Conservation (phyloP, 2,797 vertebrate genomes). For the Coilia nasus region DNA sequence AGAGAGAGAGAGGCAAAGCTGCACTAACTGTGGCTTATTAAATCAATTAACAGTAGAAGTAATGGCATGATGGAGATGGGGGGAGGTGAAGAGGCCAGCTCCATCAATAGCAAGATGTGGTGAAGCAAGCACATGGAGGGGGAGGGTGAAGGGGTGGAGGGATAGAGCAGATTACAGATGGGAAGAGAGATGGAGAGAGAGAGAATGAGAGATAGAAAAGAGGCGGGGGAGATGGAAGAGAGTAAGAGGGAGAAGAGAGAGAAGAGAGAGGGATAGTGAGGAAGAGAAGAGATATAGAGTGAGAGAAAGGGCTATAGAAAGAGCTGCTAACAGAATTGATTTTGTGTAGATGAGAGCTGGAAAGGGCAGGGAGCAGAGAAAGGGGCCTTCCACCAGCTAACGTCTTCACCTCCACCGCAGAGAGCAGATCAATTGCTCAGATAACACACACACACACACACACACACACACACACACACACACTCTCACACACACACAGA, state of each 20-base stretch:
- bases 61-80: slow-evolving; percentile 48
- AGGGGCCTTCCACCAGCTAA: slow-evolving; percentile 58
- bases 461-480: too few relatives aligned
- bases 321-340: slow-evolving; percentile 79
- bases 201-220: slow-evolving; percentile 2
- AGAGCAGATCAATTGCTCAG: slow-evolving; percentile 46
- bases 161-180: background rate
- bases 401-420: too few relatives aligned
- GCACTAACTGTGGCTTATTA: slow-evolving; percentile 54
- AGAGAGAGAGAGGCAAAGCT: slow-evolving; percentile 50
- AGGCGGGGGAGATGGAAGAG: background rate
- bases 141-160: too few relatives aligned
- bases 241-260: background rate
- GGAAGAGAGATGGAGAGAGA: background rate
- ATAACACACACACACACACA: too few relatives aligned
- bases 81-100: slow-evolving; percentile 48
- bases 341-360: slow-evolving; percentile 76
- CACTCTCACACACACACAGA: slow-evolving; percentile 57
- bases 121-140: background rate
- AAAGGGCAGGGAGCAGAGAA: slow-evolving; percentile 69
- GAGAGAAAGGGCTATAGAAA: slow-evolving; percentile 26
- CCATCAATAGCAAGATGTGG: slow-evolving; percentile 56
- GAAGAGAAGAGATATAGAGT: slow-evolving; percentile 4
- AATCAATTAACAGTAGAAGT: slow-evolving; percentile 64
- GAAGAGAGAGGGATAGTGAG: background rate